A percentile compares a stretch with the other conserved stretches of the same genome.
Evolutionary conservation across 2,797 vertebrate genomes (phyloP).

Genomic region (Pangasius sanitwongsei): DNA sequence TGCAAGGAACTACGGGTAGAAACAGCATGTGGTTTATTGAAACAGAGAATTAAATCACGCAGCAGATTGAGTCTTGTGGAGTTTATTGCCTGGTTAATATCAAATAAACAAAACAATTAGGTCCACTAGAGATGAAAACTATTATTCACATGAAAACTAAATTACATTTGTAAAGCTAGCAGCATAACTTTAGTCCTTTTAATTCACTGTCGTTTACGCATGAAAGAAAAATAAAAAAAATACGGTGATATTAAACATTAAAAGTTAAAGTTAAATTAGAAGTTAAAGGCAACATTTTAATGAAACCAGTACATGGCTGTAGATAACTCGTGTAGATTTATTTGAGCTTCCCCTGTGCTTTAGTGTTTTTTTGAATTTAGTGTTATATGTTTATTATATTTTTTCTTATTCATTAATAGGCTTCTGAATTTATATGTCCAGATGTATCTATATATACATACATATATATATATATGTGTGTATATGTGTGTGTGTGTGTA

Average conservation of each 20-base stretch:
- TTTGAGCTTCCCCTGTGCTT: background rate
- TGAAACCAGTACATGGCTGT: background rate
- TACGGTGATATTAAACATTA: background rate
- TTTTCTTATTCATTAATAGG: background rate
- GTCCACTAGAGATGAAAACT: slow-evolving; percentile 65
- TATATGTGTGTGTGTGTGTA: too few species aligned
- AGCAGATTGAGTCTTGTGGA: slow-evolving; percentile 39
- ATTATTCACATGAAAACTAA: slow-evolving; percentile 63
- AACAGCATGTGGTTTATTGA: background rate
- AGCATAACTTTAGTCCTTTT: slow-evolving; percentile 67
- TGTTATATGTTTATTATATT: background rate
- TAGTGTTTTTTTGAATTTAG: too few species aligned
- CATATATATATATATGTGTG: background rate
- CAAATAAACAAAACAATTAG: slow-evolving; percentile 52
- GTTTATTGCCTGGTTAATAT: slow-evolving; percentile 74
- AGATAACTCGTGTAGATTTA: background rate
- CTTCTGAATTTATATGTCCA: background rate
- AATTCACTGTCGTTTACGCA: slow-evolving; percentile 59
- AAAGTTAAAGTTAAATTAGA: background rate
- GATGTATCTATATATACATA: background rate
- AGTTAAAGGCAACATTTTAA: background rate
- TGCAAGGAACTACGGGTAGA: background rate
- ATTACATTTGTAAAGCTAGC: slow-evolving; percentile 62
- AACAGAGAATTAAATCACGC: background rate
- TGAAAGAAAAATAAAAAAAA: slow-evolving; percentile 36